Evolutionary conservation across 2,113 vertebrate genomes (phyloP).

Genomic region (Epinephelus fuscoguttatus): DNA sequence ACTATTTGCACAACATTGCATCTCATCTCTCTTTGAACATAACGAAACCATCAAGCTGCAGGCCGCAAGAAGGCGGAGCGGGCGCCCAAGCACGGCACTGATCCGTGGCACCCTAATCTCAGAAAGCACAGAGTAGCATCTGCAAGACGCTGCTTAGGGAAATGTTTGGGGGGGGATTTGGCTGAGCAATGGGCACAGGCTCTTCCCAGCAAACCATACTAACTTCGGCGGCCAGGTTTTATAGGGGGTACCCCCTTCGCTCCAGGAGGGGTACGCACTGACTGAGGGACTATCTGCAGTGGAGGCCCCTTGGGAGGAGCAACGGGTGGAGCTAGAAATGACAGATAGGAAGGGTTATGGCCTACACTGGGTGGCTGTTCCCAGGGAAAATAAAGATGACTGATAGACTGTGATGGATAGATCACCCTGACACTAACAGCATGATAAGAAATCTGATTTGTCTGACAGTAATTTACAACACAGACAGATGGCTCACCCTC

Average conservation of each 20-base stretch:
- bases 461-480: constrained; percentile 58
- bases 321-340: constrained; percentile 80
- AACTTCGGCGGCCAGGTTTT: constrained; percentile 84
- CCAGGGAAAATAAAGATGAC: constrained; percentile 53
- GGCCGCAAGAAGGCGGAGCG: constrained; percentile 49
- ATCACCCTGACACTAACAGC: constrained; percentile 47
- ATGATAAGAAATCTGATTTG: constrained; percentile 65
- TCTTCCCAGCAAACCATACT: constrained; percentile 79
- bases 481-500: constrained; percentile 88
- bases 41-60: constrained; percentile 61
- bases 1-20: constrained; percentile 46
- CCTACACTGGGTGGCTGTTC: constrained; percentile 31
- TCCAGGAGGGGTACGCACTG: constrained; percentile 80
- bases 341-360: constrained; percentile 78
- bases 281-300: constrained; percentile 82
- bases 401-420: constrained; percentile 64
- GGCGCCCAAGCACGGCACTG: constrained; percentile 63
- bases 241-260: constrained; percentile 81
- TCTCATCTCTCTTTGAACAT: constrained; percentile 31
- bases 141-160: constrained; percentile 26
- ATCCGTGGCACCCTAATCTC: constrained; percentile 33
- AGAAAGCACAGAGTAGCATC: constrained; percentile 58
- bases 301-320: constrained; percentile 72
- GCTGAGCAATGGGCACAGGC: constrained; percentile 65
- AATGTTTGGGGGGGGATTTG: constrained; percentile 29